These are phyloP conservation scores for Fopius arisanus DNA, from an alignment of 1,140 invertebrate genomes.

Conservation along the genomic window DNA sequence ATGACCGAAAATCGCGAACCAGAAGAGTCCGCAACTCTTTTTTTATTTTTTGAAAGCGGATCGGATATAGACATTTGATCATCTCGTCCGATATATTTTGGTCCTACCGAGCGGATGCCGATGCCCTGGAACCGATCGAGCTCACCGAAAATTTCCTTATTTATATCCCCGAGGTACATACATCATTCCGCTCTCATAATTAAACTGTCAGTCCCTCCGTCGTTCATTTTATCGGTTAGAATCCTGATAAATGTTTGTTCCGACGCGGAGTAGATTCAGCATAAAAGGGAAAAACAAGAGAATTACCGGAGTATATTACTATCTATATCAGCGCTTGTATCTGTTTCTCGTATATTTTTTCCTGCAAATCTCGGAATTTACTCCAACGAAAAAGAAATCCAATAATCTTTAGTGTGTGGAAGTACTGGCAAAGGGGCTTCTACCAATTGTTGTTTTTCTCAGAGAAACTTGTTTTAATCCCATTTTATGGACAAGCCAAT, in stretches of 20 bases:
- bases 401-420: conserved; percentile 17
- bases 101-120: too few relatives aligned
- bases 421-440: neutral
- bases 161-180: conserved; percentile 24
- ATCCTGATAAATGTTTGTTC: conserved; percentile 34
- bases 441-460: conserved; percentile 16
- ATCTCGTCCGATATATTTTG: too few relatives aligned
- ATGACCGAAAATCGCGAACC: too few relatives aligned
- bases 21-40: too few relatives aligned
- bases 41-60: too few relatives aligned
- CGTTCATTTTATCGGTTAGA: conserved; percentile 25
- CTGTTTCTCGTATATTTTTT: neutral
- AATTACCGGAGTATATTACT: neutral
- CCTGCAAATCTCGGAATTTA: neutral
- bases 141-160: too few relatives aligned
- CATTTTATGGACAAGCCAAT: conserved; percentile 14
- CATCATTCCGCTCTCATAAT: conserved; percentile 30
- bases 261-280: neutral
- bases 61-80: too few relatives aligned
- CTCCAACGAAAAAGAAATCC: conserved; percentile 4
- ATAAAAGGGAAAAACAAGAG: neutral
- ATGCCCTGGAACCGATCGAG: too few relatives aligned
- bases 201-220: conserved; percentile 23
- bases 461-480: conserved; percentile 22
- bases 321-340: neutral